Conservation (phyloP, 2,888 invertebrate species). For the Melanchra persicariae region DNA sequence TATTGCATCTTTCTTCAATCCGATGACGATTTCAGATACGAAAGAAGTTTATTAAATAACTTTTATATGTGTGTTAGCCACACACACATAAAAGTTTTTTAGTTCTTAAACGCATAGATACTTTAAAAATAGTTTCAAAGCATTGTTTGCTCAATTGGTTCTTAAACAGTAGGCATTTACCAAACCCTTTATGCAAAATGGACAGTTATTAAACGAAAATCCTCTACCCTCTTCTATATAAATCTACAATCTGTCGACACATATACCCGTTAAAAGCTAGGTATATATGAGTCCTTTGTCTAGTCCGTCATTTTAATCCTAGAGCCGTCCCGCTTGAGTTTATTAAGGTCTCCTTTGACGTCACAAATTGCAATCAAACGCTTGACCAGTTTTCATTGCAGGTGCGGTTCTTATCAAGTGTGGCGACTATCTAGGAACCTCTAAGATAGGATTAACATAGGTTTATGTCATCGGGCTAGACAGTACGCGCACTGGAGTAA, state of each 20-base stretch:
- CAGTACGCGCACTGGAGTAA: not conserved
- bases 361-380: constrained; percentile 57
- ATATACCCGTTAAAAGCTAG: constrained; percentile 11
- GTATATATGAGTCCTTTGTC: constrained; percentile 31
- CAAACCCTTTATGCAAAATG: not conserved
- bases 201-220: not conserved
- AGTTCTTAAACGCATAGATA: too few species aligned
- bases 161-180: not conserved
- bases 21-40: too few species aligned
- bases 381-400: constrained; percentile 52
- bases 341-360: constrained; percentile 47
- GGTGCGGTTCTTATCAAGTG: constrained; percentile 31
- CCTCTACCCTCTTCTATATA: constrained; percentile 2
- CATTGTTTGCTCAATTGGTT: not conserved
- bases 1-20: too few species aligned
- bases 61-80: too few species aligned
- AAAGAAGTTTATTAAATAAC: too few species aligned
- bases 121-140: too few species aligned
- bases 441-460: constrained; percentile 4
- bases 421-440: not conserved
- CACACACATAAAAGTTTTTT: too few species aligned
- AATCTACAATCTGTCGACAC: constrained; percentile 23
- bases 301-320: constrained; percentile 46
- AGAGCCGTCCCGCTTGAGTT: constrained; percentile 28
- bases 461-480: not conserved